Percentiles rank a stretch among this genome's conserved stretches.
Evolutionary conservation across 2,888 invertebrate genomes (phyloP).

Genomic region (Pandemis heparana): DNA sequence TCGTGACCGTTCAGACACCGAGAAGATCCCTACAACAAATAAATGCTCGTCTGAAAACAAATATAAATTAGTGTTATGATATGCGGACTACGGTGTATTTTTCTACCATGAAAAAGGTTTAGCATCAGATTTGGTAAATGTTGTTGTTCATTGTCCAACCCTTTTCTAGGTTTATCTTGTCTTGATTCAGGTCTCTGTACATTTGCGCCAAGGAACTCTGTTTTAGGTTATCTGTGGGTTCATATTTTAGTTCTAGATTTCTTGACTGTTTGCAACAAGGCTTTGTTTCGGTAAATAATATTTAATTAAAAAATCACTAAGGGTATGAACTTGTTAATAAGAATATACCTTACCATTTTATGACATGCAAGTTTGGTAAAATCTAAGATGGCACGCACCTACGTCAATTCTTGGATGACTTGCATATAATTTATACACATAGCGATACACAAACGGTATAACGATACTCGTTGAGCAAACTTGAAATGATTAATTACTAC

Average conservation of each 20-base stretch:
- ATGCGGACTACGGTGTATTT: too few relatives aligned
- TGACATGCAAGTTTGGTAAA: background rate
- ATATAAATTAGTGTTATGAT: background rate
- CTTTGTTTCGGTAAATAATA: background rate
- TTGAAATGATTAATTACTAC: slow-evolving; percentile 11
- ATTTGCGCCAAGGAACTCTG: background rate
- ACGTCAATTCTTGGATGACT: background rate
- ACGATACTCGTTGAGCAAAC: background rate
- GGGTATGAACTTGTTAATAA: background rate
- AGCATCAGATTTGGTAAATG: background rate
- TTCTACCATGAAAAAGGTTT: background rate
- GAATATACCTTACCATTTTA: background rate
- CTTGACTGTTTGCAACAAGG: background rate
- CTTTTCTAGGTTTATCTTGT: background rate
- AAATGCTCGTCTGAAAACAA: background rate
- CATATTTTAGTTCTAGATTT: background rate
- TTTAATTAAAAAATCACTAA: background rate
- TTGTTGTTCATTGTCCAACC: background rate
- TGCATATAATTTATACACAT: background rate
- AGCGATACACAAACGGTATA: too few relatives aligned
- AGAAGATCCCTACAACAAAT: background rate
- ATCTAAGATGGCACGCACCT: background rate
- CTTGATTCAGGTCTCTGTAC: background rate
- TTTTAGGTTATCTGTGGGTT: background rate
- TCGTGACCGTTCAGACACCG: background rate